Evolutionary conservation across 2,113 vertebrate species (phyloP).

Genomic region (Atrichornis clamosus): DNA sequence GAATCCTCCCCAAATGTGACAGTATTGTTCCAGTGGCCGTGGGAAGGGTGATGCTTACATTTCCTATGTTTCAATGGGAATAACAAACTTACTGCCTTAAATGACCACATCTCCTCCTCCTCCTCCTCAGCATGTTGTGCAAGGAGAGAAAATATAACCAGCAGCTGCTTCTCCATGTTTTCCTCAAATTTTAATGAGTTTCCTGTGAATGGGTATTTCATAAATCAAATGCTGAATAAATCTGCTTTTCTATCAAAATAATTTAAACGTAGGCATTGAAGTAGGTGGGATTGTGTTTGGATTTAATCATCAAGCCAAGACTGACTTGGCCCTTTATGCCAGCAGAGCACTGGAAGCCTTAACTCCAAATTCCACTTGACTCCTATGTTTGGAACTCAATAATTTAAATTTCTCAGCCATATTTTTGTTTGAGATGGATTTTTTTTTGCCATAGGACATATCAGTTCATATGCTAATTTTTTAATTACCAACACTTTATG

Average conservation of each 20-base stretch:
- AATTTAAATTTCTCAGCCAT: neutral
- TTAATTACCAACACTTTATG: neutral
- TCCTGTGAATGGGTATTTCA: neutral
- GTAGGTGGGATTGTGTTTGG: neutral
- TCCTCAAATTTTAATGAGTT: neutral
- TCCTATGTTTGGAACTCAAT: neutral
- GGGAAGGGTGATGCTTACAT: slow-evolving; percentile 13
- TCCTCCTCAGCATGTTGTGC: neutral
- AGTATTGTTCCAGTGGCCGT: neutral
- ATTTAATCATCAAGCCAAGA: neutral
- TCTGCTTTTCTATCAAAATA: neutral
- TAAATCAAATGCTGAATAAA: neutral
- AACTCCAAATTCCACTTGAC: neutral
- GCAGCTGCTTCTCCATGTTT: neutral
- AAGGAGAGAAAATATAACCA: neutral
- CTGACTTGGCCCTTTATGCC: neutral
- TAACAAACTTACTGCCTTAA: slow-evolving; percentile 1
- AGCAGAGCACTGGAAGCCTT: neutral
- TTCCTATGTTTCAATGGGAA: neutral
- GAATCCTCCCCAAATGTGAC: slow-evolving; percentile 20
- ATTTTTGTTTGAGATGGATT: neutral
- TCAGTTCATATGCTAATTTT: neutral
- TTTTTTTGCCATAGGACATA: neutral
- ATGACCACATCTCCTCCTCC: neutral
- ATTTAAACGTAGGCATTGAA: neutral